phyloP scores from a whole-genome alignment of 2,888 invertebrate species.

The Vannuccia rotundouncinata region DNA sequence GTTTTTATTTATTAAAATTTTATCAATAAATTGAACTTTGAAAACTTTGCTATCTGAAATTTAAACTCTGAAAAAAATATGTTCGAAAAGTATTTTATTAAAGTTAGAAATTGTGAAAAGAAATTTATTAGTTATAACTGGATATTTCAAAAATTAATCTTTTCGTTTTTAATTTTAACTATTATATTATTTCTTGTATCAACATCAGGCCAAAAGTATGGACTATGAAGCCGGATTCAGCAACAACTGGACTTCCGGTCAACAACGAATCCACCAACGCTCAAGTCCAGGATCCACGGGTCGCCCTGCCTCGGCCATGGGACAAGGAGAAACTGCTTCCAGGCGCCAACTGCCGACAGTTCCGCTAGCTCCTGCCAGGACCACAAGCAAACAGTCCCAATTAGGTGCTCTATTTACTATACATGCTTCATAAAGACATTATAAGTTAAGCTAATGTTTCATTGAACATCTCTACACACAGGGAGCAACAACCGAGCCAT shows the following conservation, averaged over 20 bases:
- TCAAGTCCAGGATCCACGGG: not conserved
- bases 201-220: not conserved
- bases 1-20: too few species aligned
- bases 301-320: not conserved
- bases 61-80: too few species aligned
- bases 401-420: not conserved
- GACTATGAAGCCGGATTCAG: not conserved
- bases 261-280: not conserved
- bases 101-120: too few species aligned
- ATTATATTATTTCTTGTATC: not conserved
- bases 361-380: not conserved
- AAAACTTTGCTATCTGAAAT: too few species aligned
- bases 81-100: too few species aligned
- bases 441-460: not conserved
- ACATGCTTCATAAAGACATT: not conserved
- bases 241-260: not conserved
- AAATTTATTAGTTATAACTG: too few species aligned
- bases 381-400: not conserved
- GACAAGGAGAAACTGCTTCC: not conserved
- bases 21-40: too few species aligned
- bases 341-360: not conserved
- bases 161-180: not conserved
- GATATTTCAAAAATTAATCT: too few species aligned
- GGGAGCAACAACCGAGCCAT: not conserved
- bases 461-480: not conserved